Base-by-base conservation (phyloP, 2,888 invertebrate species). In the Stenodema calcarata region DNA sequence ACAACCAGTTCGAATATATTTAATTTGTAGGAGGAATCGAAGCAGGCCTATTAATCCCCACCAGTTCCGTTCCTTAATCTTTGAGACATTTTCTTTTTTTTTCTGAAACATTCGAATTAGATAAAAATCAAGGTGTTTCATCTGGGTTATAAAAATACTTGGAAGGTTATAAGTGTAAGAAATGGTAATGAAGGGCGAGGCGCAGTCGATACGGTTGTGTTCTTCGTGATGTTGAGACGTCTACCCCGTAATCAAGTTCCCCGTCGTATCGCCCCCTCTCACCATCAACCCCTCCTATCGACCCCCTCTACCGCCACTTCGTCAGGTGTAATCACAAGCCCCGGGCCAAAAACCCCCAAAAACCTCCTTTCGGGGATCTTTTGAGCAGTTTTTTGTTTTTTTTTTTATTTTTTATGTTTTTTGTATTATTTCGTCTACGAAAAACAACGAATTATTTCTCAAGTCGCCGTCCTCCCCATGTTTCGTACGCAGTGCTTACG, bases 91-190 rank as follows among this genome's bases (percentile, higher is more conserved):
- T 35, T 35, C 7, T 2, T 35, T 35, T 35, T 35, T n/a, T n/a
- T n/a, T n/a, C n/a, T n/a, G n/a, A n/a, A n/a, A 54, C 54, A 62
- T 18, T 62, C 62, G 47, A 76, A 75, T 76, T 54, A 75, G 85
- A 85, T 85, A 85, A 85, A 84, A 85, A 85, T 85, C 85, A 76
- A 85, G 85, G 85, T 85, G 75, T 75, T 85, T 50, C 85, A 76
- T 85, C 69, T 85, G 76, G 85, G 85, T 85, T 85, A 85, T 85
- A 85, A 85, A 85, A 85, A 85, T 85, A 85, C 85, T 85, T 85
- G 75, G 85, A 41, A 62, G 82, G 42, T 14, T 85, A 85, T 85
- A 85, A 85, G 85, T 85, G 85, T 85, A 85, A 76, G 85, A 85
- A 85, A 85, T 85, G 75, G 50, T 85, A 85, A 85, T 85, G 85